Conservation (phyloP, 2,888 invertebrate genomes). For the Caenorhabditis becei region DNA sequence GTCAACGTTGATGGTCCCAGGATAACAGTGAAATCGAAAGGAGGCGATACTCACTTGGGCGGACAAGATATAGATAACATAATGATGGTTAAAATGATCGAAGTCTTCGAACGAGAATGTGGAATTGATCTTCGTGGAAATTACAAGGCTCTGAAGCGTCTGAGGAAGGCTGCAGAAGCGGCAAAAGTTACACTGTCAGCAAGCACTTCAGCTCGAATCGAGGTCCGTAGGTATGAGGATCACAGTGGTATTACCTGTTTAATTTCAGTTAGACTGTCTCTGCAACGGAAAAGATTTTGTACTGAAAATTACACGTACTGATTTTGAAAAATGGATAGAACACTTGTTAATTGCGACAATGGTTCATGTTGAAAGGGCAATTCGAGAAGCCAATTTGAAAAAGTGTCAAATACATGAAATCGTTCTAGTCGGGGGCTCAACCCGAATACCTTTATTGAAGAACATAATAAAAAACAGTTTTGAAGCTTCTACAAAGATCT, state of each 20-base stretch:
- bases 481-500: conserved; percentile 56
- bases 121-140: conserved; percentile 90
- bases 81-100: conserved; percentile 51
- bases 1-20: conserved; percentile 60
- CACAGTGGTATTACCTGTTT: background rate
- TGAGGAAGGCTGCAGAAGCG: conserved; percentile 91
- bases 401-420: conserved; percentile 82
- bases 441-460: conserved; percentile 83
- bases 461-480: conserved; percentile 80
- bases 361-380: conserved; percentile 57
- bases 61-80: conserved; percentile 64
- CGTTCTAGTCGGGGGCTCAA: conserved; percentile 84
- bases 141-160: conserved; percentile 91
- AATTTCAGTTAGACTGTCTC: conserved; percentile 93
- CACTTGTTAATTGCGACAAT: conserved; percentile 47
- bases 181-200: conserved; percentile 86
- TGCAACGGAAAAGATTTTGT: conserved; percentile 97
- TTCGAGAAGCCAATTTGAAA: conserved; percentile 60
- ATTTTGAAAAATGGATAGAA: conserved; percentile 88
- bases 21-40: conserved; percentile 60
- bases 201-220: conserved; percentile 51
- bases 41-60: conserved; percentile 64
- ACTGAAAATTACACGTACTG: conserved; percentile 93
- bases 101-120: conserved; percentile 27
- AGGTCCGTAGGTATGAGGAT: conserved; percentile 83